Conservation (phyloP, 2,888 invertebrate genomes). For the Caenorhabditis sinica region DNA sequence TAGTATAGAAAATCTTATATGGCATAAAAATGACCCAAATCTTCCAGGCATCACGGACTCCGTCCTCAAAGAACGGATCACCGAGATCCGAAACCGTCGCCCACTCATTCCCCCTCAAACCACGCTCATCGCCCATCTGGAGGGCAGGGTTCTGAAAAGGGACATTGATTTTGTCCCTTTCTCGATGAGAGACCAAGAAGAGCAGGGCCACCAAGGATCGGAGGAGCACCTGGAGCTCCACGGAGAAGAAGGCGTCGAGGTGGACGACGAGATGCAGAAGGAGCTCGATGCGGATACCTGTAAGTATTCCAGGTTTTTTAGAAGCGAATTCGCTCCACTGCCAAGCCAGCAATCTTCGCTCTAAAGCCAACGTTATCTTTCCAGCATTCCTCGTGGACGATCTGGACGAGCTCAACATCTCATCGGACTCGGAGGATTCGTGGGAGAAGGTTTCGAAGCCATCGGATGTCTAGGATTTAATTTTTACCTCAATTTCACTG, state of each 20-base stretch:
- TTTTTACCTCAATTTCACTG: neutral
- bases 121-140: conserved; percentile 69
- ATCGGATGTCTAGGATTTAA: neutral
- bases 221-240: conserved; percentile 5
- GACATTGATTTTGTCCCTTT: conserved; percentile 66
- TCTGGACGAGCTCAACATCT: conserved; percentile 25
- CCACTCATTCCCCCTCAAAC: conserved; percentile 74
- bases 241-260: neutral
- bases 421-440: conserved; percentile 28
- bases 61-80: conserved; percentile 53
- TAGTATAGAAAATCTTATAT: no score
- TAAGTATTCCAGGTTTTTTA: conserved; percentile 17
- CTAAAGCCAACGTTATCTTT: no score
- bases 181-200: conserved; percentile 53
- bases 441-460: conserved; percentile 33
- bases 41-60: conserved; percentile 67
- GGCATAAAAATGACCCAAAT: no score
- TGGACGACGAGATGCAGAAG: neutral
- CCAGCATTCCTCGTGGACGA: conserved; percentile 23
- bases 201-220: no score
- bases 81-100: conserved; percentile 71
- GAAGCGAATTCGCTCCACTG: no score
- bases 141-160: conserved; percentile 49
- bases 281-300: conserved; percentile 34
- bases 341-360: no score